Evolutionary conservation across 2,797 vertebrate genomes (phyloP).

Genomic region (Paratrypauchen microcephalus): DNA sequence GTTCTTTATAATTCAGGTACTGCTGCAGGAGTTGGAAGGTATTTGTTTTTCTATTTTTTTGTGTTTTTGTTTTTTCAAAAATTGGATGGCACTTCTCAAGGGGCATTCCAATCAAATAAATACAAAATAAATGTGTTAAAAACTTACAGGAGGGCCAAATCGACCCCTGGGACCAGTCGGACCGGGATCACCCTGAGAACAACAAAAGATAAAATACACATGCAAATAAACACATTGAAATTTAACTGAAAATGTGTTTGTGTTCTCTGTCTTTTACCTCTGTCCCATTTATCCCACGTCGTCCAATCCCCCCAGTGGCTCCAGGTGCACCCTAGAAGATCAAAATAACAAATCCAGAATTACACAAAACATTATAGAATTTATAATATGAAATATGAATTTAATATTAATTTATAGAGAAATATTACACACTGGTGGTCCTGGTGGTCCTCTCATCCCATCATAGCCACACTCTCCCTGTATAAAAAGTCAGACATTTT

Average conservation of each 20-base stretch:
- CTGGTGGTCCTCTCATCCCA: constrained; percentile 70
- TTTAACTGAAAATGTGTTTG: no score
- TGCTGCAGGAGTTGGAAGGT: no score
- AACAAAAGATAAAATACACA: constrained; percentile 11
- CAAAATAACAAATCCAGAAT: neutral
- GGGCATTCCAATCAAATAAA: no score
- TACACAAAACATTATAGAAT: neutral
- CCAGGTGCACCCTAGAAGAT: constrained; percentile 75
- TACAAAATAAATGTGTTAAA: no score
- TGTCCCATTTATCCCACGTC: constrained; percentile 76
- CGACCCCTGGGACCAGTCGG: constrained; percentile 74
- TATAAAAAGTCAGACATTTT: neutral
- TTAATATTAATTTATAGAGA: neutral
- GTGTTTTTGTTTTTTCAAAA: no score
- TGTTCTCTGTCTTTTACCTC: constrained; percentile 62
- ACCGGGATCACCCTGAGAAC: constrained; percentile 77
- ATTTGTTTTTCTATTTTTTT: no score
- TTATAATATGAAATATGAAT: no score
- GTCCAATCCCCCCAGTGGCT: constrained; percentile 68
- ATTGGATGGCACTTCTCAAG: no score
- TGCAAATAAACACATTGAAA: neutral
- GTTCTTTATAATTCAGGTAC: no score
- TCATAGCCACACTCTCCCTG: constrained; percentile 75
- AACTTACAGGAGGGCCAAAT: constrained; percentile 73
- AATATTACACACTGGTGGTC: constrained; percentile 67